phyloP scores from a whole-genome alignment of 2,888 invertebrate genomes.

The Parelbella ahira region DNA sequence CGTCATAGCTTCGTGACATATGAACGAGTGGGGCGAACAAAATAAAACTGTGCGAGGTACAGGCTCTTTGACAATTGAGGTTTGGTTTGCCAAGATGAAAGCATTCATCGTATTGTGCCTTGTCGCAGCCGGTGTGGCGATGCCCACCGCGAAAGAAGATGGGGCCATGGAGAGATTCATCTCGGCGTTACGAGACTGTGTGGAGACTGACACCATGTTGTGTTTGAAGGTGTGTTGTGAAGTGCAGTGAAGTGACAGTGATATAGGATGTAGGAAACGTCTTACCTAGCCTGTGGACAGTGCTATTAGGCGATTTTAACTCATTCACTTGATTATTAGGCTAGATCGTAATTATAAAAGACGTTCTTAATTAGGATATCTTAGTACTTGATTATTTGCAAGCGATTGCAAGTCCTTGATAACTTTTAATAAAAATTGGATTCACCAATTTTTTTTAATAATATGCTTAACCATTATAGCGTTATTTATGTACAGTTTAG shows the following conservation, averaged over 20 bases:
- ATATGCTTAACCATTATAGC: too few species aligned
- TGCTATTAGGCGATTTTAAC: too few species aligned
- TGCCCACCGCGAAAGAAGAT: constrained; percentile 69
- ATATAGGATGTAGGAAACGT: constrained; percentile 3
- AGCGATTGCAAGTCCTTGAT: too few species aligned
- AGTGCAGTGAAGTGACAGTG: constrained; percentile 50
- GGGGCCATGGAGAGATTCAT: constrained; percentile 61
- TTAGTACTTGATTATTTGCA: too few species aligned
- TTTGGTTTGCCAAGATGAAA: constrained; percentile 64
- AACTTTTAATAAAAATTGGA: too few species aligned
- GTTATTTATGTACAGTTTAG: too few species aligned
- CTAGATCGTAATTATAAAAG: too few species aligned
- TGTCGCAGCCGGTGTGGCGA: constrained; percentile 53
- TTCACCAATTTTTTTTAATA: too few species aligned
- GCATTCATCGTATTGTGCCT: constrained; percentile 56
- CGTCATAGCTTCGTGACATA: constrained; percentile 67
- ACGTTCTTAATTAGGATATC: too few species aligned
- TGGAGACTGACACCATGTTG: constrained; percentile 84
- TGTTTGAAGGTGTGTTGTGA: constrained; percentile 90
- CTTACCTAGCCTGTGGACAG: too few species aligned
- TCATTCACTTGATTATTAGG: too few species aligned
- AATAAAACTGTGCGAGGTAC: constrained; percentile 68
- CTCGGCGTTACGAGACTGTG: constrained; percentile 83
- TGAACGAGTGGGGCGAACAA: constrained; percentile 61
- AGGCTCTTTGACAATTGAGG: constrained; percentile 66